Evolutionary conservation across 2,888 invertebrate species (phyloP), one percentile per base, ranked within the genome.

Genomic region (Paralinhomoeus sp.): DNA sequence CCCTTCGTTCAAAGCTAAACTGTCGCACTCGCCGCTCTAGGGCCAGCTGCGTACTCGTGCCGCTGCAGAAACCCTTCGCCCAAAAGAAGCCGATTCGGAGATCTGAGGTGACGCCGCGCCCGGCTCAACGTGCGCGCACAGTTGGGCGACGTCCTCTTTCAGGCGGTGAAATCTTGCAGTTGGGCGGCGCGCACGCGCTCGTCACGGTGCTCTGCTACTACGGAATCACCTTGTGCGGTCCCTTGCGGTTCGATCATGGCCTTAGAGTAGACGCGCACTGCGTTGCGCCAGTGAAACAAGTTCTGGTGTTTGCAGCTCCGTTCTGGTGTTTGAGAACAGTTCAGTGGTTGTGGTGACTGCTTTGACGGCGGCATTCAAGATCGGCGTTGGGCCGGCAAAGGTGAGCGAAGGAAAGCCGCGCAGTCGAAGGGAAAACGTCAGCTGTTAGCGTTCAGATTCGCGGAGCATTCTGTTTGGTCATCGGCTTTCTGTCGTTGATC

Each of bases 201-300:
- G 62, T 69, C 31, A 62, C 64, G 39, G 55, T 68, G 20, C 51
- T 70, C 15, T 70, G 69, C 69, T 57, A 70, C 48, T 70, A 69
- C 59, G 70, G 70, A 2, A 60, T 71, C n/a, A 67, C 68, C 0
- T 60, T 67, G 13, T 69, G 69, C 56, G 71, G 71, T 12, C 70
- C 71, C 2, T 54, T 71, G 15, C 59, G 68, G 58, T 53, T 63
- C n/a, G n/a, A n/a, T n/a, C n/a, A n/a, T n/a, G n/a, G n/a, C n/a
- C n/a, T n/a, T n/a, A n/a, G n/a, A n/a, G n/a, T n/a, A n/a, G n/a
- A n/a, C n/a, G n/a, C n/a, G n/a, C n/a, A n/a, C n/a, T n/a, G n/a
- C n/a, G n/a, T n/a, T n/a, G n/a, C n/a, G n/a, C n/a, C n/a, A n/a
- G n/a, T n/a, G n/a, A n/a, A n/a, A n/a, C n/a, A n/a, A n/a, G n/a